phyloP scores from a whole-genome alignment of 30 jellyfish, hydroid and myxozoan genomes.

The Catostylus mosaicus region DNA sequence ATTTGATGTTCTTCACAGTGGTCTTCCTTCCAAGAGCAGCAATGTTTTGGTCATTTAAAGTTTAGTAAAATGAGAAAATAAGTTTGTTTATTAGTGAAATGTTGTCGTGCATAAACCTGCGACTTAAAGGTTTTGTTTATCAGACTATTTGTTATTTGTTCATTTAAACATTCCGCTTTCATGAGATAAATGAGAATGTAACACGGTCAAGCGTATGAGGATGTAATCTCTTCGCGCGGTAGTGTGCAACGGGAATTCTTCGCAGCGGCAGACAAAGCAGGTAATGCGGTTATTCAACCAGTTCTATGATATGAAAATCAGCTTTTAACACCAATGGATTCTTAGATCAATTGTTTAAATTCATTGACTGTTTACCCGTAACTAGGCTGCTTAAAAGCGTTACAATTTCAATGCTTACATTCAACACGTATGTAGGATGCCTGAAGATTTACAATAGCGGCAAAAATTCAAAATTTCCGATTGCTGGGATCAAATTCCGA shows the following conservation, averaged over 20 bases:
- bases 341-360: conserved; percentile 5
- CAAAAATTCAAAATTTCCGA: too few relatives aligned
- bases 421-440: too few relatives aligned
- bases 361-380: neutral
- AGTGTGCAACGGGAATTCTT: neutral
- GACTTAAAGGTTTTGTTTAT: neutral
- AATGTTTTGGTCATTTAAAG: too few relatives aligned
- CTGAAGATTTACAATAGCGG: too few relatives aligned
- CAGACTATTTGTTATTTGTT: neutral
- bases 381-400: too few relatives aligned
- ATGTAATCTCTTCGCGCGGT: neutral
- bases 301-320: neutral
- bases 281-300: neutral
- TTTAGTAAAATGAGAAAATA: too few relatives aligned
- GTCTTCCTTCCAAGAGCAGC: too few relatives aligned
- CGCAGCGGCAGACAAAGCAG: conserved; percentile 11
- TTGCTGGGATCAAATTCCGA: too few relatives aligned
- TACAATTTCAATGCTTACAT: too few relatives aligned
- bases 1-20: too few relatives aligned
- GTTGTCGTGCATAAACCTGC: too few relatives aligned
- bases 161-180: neutral
- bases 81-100: too few relatives aligned
- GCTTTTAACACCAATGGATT: neutral
- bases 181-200: neutral
- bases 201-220: neutral